Evolutionary conservation across 2,888 invertebrate genomes (phyloP).

Genomic region (Piscicola geometra): DNA sequence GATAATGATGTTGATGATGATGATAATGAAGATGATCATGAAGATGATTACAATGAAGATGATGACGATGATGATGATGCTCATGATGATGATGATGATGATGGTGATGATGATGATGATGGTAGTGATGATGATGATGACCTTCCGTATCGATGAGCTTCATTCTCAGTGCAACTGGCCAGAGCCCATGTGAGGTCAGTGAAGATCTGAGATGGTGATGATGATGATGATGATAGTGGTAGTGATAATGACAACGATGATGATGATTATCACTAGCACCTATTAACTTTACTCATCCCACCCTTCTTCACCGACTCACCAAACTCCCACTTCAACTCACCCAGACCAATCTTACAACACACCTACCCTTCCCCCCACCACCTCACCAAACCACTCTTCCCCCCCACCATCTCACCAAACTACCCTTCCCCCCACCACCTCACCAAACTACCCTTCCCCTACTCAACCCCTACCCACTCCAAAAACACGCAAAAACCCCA

Average conservation of each 20-base stretch:
- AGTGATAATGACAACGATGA: neutral
- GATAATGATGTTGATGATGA: constrained; percentile 33
- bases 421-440: too few relatives aligned
- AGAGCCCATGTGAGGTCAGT: constrained; percentile 96
- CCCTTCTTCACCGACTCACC: too few relatives aligned
- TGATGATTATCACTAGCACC: neutral
- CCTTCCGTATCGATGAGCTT: constrained; percentile 84
- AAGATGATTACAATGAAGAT: constrained; percentile 5
- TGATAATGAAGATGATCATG: constrained; percentile 31
- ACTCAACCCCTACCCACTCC: too few relatives aligned
- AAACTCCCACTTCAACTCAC: too few relatives aligned
- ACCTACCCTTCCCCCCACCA: too few relatives aligned
- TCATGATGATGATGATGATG: constrained; percentile 1
- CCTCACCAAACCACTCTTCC: too few relatives aligned
- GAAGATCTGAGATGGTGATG: constrained; percentile 70
- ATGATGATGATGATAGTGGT: constrained; percentile 22
- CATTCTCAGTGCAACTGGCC: constrained; percentile 94
- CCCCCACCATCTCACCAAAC: too few relatives aligned
- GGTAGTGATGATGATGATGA: constrained; percentile 19
- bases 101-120: constrained; percentile 23
- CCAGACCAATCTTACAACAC: too few relatives aligned
- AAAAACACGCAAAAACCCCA: too few relatives aligned
- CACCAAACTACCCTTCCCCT: too few relatives aligned
- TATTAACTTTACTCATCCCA: neutral
- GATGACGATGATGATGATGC: constrained; percentile 8